phyloP scores from a whole-genome alignment of 2,113 vertebrate species.

The Rattus rattus region DNA sequence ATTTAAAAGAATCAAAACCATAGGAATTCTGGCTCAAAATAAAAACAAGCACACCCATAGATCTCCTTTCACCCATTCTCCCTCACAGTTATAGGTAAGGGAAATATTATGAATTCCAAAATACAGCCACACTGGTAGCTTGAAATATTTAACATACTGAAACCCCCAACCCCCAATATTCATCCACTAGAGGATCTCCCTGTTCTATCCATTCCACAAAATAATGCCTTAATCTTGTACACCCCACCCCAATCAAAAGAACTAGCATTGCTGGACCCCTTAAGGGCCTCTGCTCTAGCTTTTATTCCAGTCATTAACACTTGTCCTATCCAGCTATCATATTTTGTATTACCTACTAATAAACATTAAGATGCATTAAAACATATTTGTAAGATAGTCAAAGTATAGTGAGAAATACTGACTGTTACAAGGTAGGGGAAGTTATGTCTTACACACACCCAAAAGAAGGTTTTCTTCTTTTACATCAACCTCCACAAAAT shows the following conservation, averaged over 20 bases:
- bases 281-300: not conserved
- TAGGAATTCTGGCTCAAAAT: not conserved
- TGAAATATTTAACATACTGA: not conserved
- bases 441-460: no score
- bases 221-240: not conserved
- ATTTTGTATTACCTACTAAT: not conserved
- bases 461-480: not conserved
- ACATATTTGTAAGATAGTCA: not conserved
- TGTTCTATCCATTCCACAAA: not conserved
- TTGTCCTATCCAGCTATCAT: not conserved
- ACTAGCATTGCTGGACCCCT: not conserved
- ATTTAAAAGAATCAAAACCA: conserved; percentile 25
- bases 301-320: not conserved
- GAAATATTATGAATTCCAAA: not conserved
- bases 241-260: not conserved
- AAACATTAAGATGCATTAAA: not conserved
- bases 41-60: not conserved
- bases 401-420: not conserved
- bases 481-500: not conserved
- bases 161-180: not conserved
- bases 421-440: not conserved
- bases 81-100: not conserved
- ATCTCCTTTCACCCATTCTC: not conserved
- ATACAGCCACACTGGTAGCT: not conserved
- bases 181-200: not conserved